Conservation (phyloP, 2,113 vertebrate genomes). For the Mola mola region DNA sequence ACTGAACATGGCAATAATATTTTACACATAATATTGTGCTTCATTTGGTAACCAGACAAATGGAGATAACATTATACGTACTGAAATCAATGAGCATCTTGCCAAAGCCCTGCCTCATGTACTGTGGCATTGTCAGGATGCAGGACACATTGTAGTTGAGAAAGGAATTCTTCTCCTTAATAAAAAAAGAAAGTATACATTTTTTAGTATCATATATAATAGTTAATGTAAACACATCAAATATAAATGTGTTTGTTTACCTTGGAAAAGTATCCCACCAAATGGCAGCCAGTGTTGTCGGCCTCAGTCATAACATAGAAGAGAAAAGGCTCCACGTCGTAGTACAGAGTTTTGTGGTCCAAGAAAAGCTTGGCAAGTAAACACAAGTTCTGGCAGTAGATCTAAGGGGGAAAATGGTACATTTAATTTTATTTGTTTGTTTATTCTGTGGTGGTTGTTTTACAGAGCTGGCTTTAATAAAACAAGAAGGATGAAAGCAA, state of each 20-base stretch:
- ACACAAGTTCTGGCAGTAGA: conserved; percentile 98
- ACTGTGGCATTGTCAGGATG: conserved; percentile 99
- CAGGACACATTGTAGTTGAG: conserved; percentile 99
- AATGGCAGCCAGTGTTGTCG: conserved; percentile 97
- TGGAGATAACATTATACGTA: conserved; percentile 79
- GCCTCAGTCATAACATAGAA: conserved; percentile 99
- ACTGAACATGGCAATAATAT: too few relatives aligned
- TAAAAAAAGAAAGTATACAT: not conserved
- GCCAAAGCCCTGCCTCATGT: conserved; percentile 98
- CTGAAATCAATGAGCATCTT: conserved; percentile 99
- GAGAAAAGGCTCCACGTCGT: conserved; percentile 98
- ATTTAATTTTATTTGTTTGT: too few relatives aligned
- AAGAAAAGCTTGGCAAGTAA: conserved; percentile 97
- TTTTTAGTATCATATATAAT: too few relatives aligned
- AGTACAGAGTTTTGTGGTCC: conserved; percentile 98
- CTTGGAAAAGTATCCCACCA: conserved; percentile 99
- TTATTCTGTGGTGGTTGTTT: not conserved
- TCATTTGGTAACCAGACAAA: too few relatives aligned
- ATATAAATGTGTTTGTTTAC: conserved; percentile 61
- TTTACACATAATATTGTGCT: too few relatives aligned
- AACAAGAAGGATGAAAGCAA: not conserved
- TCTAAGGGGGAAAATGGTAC: conserved; percentile 85
- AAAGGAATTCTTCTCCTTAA: conserved; percentile 98
- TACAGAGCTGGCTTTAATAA: not conserved
- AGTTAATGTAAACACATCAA: not conserved